Evolutionary conservation across 2,113 vertebrate genomes (phyloP), one percentile per base, ranked within the genome.

Genomic region (Sula dactylatra): DNA sequence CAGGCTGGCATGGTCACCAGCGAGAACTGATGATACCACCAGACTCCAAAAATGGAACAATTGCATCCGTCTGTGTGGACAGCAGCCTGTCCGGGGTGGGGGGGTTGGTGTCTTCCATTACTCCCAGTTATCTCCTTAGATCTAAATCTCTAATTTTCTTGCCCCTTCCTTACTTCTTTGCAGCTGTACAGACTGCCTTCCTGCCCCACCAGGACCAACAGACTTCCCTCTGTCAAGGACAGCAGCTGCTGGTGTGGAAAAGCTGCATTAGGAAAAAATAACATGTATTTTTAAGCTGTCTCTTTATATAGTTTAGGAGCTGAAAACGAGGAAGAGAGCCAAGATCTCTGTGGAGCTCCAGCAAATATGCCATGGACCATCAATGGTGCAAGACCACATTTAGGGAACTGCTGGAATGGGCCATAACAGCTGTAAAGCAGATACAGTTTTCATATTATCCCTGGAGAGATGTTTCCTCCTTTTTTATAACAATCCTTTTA

Each of bases 21-120:
- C 1, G 0, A 3, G 10, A 40, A 14, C 8, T 6, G 8, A 10
- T 0, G 3, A 47, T 18, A 6, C 34, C 21, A 22, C 62, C 36
- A 40, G 54, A 21, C 7, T 32, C 71, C 67, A 55, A 2, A 4
- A 11, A 4, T 1, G 14, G 38, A n/a, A 36, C 21, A 61, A 14
- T 6, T 21, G 27, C 59, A 42, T 45, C 29, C 25, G 52, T 64
- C 34, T 13, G 13, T 5, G 10, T 19, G 40, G 58, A 27, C 44
- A 89, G 74, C 22, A 72, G 10, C 50, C 47, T 70, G 20, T 29
- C 31, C 7, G 16, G 44, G 44, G 44, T 16, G 38, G 36, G 26
- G 26, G 10, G 2, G 47, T 16, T 42, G 44, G 17, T 45, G 44
- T 25, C 14, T 4, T 47, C 44, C 26, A 6, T 71, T 22, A 13